These are phyloP conservation scores for Carcina quercana DNA, from an alignment of 2,888 invertebrate species.

Conservation along the genomic window DNA sequence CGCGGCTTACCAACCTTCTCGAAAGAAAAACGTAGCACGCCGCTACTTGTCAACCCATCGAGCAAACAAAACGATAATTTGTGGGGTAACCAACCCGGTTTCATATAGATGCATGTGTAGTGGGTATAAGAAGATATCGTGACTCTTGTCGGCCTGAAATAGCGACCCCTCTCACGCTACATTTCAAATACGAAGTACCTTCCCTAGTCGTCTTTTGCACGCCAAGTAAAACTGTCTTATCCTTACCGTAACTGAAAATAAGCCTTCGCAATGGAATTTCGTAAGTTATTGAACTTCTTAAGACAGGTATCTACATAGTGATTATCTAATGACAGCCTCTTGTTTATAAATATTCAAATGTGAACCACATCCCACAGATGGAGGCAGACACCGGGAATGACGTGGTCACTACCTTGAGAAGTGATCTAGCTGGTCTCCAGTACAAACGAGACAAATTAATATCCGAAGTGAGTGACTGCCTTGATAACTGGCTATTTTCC, in stretches of 20 bases:
- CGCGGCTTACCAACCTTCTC: not conserved
- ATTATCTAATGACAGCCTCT: not conserved
- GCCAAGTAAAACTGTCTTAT: slow-evolving; percentile 43
- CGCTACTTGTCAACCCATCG: slow-evolving; percentile 6
- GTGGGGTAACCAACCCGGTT: slow-evolving; percentile 15
- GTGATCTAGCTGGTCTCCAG: slow-evolving; percentile 88
- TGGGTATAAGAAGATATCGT: slow-evolving; percentile 49
- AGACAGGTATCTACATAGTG: slow-evolving; percentile 5
- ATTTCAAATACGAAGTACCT: slow-evolving; percentile 40
- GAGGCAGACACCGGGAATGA: slow-evolving; percentile 76
- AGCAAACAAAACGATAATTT: slow-evolving; percentile 15
- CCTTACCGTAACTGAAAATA: slow-evolving; percentile 11
- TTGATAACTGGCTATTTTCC: not conserved
- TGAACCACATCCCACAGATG: slow-evolving; percentile 55
- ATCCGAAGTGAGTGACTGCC: slow-evolving; percentile 77
- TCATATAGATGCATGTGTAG: slow-evolving; percentile 26
- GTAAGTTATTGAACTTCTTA: slow-evolving; percentile 29
- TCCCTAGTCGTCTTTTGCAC: slow-evolving; percentile 51
- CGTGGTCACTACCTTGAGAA: slow-evolving; percentile 83
- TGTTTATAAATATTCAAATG: slow-evolving; percentile 1
- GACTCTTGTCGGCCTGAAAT: slow-evolving; percentile 52
- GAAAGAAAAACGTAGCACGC: not conserved
- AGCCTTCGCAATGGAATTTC: slow-evolving; percentile 31
- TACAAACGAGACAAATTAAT: slow-evolving; percentile 88
- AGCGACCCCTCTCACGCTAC: slow-evolving; percentile 61